These are phyloP conservation scores for Bufo gargarizans DNA, from an alignment of 2,113 vertebrate species.

Conservation along the genomic window DNA sequence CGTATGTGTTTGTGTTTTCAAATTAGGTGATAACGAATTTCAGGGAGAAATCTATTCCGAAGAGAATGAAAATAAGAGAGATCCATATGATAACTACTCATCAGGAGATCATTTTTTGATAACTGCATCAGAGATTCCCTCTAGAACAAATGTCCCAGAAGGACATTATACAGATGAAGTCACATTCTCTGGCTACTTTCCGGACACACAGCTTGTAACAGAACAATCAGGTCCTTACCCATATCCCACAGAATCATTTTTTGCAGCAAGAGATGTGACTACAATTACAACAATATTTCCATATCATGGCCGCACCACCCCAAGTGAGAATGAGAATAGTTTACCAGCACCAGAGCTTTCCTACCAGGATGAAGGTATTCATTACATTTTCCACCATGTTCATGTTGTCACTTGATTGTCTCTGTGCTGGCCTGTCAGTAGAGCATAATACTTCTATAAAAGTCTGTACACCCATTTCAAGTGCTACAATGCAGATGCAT, in stretches of 20 bases:
- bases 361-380: constrained; percentile 41
- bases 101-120: constrained; percentile 48
- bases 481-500: background rate
- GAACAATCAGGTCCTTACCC: constrained; percentile 70
- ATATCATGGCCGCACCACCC: constrained; percentile 10
- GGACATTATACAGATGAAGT: constrained; percentile 58
- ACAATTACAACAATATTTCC: constrained; percentile 67
- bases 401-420: too few species aligned
- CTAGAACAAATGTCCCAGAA: background rate
- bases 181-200: constrained; percentile 65
- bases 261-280: constrained; percentile 72
- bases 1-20: background rate
- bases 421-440: too few species aligned
- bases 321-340: constrained; percentile 36
- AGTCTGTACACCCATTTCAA: too few species aligned
- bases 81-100: background rate
- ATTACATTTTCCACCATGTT: background rate
- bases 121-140: constrained; percentile 12
- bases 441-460: too few species aligned
- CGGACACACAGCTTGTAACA: constrained; percentile 71
- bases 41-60: constrained; percentile 37
- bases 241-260: constrained; percentile 68
- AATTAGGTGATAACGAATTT: background rate
- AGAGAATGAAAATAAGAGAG: constrained; percentile 9
- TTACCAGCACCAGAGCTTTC: constrained; percentile 55